Evolutionary conservation across 2,888 invertebrate species (phyloP).

Genomic region (Agonum fuliginosum): DNA sequence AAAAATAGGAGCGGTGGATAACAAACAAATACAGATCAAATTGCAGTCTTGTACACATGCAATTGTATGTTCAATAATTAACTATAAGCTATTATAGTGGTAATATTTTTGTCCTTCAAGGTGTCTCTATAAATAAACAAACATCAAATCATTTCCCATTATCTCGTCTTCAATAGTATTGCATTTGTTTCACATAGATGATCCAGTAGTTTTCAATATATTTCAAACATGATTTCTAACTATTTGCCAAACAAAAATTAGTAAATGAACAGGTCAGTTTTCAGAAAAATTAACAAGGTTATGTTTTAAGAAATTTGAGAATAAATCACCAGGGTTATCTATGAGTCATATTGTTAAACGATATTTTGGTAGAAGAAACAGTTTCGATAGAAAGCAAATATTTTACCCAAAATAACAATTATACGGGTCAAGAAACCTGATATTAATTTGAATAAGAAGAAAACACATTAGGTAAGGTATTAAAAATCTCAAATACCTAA

Average conservation of each 20-base stretch:
- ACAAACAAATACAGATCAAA: slow-evolving; percentile 16
- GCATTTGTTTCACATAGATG: slow-evolving; percentile 33
- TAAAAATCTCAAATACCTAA: no score
- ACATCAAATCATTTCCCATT: slow-evolving; percentile 40
- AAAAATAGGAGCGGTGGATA: not conserved
- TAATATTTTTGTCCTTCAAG: slow-evolving; percentile 40
- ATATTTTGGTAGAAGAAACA: not conserved
- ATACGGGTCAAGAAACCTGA: no score
- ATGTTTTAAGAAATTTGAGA: slow-evolving; percentile 5
- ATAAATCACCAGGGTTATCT: slow-evolving; percentile 15
- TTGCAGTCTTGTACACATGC: slow-evolving; percentile 4
- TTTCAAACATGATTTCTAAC: no score
- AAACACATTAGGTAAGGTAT: no score
- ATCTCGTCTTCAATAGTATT: slow-evolving; percentile 1
- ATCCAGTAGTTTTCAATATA: slow-evolving; percentile 24
- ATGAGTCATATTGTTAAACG: slow-evolving; percentile 26
- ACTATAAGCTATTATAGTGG: slow-evolving; percentile 45
- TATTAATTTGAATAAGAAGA: no score
- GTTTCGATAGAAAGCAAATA: not conserved
- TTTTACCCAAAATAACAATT: no score
- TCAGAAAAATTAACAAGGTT: slow-evolving; percentile 16
- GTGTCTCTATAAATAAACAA: slow-evolving; percentile 49
- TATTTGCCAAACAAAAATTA: no score
- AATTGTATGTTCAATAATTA: slow-evolving; percentile 44
- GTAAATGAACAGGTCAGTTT: not conserved